Conservation (phyloP, 1,140 invertebrate species). For the Drosophila kanapiae region DNA sequence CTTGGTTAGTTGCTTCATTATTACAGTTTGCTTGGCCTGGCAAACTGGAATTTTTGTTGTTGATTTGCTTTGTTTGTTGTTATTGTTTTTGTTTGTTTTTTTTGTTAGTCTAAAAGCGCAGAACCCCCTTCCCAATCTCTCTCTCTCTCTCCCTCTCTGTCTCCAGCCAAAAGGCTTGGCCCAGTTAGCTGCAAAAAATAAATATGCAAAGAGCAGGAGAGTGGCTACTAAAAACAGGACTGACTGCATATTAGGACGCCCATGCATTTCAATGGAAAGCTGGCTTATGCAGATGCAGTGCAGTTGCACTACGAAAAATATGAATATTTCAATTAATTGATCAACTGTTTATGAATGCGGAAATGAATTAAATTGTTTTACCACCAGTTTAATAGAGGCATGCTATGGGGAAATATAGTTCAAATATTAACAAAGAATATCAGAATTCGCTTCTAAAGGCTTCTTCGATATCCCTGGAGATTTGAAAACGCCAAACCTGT, state of each 20-base stretch:
- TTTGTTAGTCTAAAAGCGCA: constrained; percentile 52
- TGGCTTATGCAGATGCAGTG: constrained; percentile 44
- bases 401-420: not conserved
- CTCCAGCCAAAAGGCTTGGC: constrained; percentile 57
- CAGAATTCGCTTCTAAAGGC: too few relatives aligned
- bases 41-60: constrained; percentile 73
- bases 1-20: constrained; percentile 46
- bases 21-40: constrained; percentile 54
- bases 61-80: constrained; percentile 30
- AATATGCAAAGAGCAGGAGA: constrained; percentile 37
- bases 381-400: not conserved
- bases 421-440: not conserved
- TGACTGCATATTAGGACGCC: constrained; percentile 69
- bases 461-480: not conserved
- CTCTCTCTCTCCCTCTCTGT: not conserved
- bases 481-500: not conserved
- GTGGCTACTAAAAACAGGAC: constrained; percentile 60
- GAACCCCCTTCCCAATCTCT: constrained; percentile 5
- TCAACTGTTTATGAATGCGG: constrained; percentile 8
- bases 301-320: constrained; percentile 12
- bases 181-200: constrained; percentile 56
- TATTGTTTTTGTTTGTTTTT: constrained; percentile 44
- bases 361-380: not conserved
- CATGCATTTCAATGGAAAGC: constrained; percentile 44
- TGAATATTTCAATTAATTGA: constrained; percentile 9